Conservation (phyloP, 2,113 vertebrate species). For the Chaetura pelagica region DNA sequence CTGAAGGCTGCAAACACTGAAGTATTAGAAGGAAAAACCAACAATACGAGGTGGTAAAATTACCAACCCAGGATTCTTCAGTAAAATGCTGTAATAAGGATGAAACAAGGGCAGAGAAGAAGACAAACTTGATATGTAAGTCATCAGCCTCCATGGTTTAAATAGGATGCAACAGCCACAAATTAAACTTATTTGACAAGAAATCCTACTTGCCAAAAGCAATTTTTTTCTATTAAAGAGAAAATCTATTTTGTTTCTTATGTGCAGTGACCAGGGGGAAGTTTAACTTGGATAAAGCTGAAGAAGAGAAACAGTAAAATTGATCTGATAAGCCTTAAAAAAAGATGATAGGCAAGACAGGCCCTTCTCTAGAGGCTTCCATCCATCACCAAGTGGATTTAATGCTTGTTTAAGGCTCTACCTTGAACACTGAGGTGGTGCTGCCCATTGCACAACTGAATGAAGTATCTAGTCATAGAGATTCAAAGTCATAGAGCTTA, state of each 20-base stretch:
- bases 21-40: neutral
- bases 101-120: neutral
- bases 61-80: neutral
- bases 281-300: neutral
- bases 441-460: neutral
- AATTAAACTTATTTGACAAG: neutral
- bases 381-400: neutral
- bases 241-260: neutral
- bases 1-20: neutral
- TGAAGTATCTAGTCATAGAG: neutral
- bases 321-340: neutral
- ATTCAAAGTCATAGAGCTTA: no score
- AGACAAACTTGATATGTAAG: neutral
- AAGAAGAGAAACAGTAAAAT: neutral
- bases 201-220: neutral
- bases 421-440: neutral
- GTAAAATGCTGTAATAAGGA: neutral
- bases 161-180: neutral
- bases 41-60: neutral
- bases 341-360: rapidly evolving
- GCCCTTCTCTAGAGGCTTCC: neutral
- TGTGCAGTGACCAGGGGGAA: neutral
- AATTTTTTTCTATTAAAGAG: neutral
- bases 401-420: neutral
- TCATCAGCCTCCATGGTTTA: neutral